phyloP scores from a whole-genome alignment of 2,797 vertebrate genomes.

The Picus viridis region DNA sequence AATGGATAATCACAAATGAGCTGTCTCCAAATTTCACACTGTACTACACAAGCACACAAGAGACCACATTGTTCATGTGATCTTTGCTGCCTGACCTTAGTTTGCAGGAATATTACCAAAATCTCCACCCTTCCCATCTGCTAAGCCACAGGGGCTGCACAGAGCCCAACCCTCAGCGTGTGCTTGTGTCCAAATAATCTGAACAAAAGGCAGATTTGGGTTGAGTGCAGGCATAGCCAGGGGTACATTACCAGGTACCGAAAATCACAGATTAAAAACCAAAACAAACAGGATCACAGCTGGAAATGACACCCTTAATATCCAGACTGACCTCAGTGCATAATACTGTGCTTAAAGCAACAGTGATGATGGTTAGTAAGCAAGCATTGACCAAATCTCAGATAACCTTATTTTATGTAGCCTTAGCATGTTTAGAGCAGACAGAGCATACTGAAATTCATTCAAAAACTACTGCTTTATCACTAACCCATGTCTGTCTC shows the following conservation, averaged over 20 bases:
- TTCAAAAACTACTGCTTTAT: constrained; percentile 37
- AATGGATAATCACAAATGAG: accelerated
- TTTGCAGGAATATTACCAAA: neutral
- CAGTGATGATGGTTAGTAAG: neutral
- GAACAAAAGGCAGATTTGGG: neutral
- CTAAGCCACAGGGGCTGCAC: neutral
- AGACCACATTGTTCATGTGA: neutral
- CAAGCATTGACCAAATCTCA: neutral
- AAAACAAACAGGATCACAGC: neutral
- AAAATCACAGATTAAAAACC: neutral
- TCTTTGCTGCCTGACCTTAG: neutral
- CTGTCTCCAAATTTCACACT: neutral
- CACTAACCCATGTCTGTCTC: constrained; percentile 16
- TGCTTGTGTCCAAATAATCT: neutral
- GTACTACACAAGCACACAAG: neutral
- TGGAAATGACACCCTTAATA: neutral
- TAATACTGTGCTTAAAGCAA: neutral
- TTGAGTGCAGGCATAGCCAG: neutral
- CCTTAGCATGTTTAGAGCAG: neutral
- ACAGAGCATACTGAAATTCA: neutral
- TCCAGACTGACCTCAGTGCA: neutral
- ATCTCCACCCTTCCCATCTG: neutral
- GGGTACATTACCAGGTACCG: neutral
- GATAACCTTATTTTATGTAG: neutral
- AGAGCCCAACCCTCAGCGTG: neutral